Conservation (phyloP, 2,888 invertebrate species). For the Hyalella azteca region DNA sequence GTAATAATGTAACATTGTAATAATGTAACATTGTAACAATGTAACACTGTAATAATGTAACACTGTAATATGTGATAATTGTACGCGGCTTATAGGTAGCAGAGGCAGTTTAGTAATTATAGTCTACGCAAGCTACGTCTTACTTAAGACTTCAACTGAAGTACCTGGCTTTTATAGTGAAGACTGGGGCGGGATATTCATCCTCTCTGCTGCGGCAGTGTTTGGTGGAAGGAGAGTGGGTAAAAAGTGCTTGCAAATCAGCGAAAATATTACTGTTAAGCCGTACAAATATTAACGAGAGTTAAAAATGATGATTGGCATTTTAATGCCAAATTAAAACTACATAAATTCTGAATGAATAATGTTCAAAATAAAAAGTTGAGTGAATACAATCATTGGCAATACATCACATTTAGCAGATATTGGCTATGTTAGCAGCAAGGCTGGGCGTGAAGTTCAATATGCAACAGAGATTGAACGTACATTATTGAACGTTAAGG, state of each 20-base stretch:
- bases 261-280: no score
- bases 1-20: no score
- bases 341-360: no score
- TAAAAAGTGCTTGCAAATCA: conserved; percentile 24
- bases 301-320: no score
- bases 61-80: no score
- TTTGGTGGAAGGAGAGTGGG: background rate
- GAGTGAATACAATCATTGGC: background rate
- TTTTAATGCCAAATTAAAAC: no score
- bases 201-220: conserved; percentile 27
- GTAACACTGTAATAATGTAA: no score
- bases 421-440: background rate
- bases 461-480: no score
- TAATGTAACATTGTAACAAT: no score
- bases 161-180: conserved; percentile 29
- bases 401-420: background rate
- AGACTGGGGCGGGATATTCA: conserved; percentile 22
- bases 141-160: background rate
- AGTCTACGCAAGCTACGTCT: background rate
- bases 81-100: background rate
- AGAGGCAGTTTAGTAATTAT: background rate
- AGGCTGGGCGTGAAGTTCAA: no score
- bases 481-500: no score
- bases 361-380: background rate
- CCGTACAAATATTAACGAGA: background rate